Conservation (phyloP, 2,888 invertebrate genomes). For the Erebia ligea region DNA sequence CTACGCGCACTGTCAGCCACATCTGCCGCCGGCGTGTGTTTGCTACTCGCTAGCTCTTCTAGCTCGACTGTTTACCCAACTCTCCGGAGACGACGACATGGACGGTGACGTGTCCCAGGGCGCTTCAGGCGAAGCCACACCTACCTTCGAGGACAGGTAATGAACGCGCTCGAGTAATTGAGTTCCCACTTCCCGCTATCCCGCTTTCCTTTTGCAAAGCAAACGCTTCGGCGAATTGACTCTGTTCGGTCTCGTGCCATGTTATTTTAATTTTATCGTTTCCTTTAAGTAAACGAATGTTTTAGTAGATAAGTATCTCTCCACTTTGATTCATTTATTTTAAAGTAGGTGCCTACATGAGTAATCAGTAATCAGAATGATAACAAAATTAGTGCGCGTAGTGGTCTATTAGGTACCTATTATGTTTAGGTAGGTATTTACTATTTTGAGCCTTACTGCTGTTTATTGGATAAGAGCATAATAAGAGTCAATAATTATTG, state of each 20-base stretch:
- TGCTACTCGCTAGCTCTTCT: conserved; percentile 26
- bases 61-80: conserved; percentile 1
- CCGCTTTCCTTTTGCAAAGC: conserved; percentile 30
- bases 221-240: conserved; percentile 29
- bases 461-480: no score
- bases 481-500: no score
- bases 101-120: conserved; percentile 70
- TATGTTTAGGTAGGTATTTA: no score
- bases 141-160: conserved; percentile 73
- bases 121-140: conserved; percentile 67
- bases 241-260: conserved; percentile 9
- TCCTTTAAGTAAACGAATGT: background rate
- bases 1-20: conserved; percentile 39
- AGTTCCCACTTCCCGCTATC: conserved; percentile 31
- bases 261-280: conserved; percentile 1
- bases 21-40: conserved; percentile 25
- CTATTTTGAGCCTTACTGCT: no score
- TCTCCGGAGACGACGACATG: conserved; percentile 48
- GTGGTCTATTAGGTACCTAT: no score
- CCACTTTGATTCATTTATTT: no score
- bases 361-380: no score
- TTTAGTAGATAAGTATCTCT: background rate
- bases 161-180: conserved; percentile 35
- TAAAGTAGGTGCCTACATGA: no score
- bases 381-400: no score